A percentile compares a stretch with the other conserved stretches of the same genome.
phyloP scores from a whole-genome alignment of 2,113 vertebrate genomes.

The Canis aureus region DNA sequence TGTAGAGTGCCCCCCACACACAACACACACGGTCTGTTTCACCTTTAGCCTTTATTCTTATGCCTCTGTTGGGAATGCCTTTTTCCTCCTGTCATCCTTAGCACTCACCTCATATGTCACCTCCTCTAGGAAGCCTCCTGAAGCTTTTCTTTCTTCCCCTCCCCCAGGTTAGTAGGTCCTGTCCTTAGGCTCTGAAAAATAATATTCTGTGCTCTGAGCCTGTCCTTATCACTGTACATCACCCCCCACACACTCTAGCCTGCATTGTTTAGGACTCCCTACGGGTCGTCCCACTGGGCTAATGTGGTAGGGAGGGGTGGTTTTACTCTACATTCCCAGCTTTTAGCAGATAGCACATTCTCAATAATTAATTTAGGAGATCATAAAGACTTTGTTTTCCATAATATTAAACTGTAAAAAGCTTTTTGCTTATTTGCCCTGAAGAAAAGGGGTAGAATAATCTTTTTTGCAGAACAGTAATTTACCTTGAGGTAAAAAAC shows the following conservation, averaged over 20 bases:
- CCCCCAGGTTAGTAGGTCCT: background rate
- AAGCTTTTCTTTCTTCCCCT: background rate
- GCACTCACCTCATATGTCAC: background rate
- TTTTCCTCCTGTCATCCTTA: background rate
- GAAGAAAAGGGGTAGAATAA: background rate
- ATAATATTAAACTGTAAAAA: background rate
- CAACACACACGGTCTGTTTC: background rate
- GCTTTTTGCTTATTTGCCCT: background rate
- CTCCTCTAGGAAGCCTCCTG: background rate
- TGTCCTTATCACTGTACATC: background rate
- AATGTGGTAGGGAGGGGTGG: background rate
- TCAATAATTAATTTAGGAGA: background rate
- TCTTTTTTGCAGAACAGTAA: background rate
- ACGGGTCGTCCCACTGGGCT: background rate
- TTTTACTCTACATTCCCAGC: background rate
- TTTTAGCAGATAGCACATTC: background rate
- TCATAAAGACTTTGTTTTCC: background rate
- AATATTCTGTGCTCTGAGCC: background rate
- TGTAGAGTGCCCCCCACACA: background rate
- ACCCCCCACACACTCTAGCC: background rate
- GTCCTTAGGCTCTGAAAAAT: background rate
- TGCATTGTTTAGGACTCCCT: background rate
- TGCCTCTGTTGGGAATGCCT: background rate
- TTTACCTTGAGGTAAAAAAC: background rate
- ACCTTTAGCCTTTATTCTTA: background rate